These are phyloP conservation scores for Gambusia affinis DNA, from an alignment of 2,113 vertebrate species.

Conservation along the genomic window DNA sequence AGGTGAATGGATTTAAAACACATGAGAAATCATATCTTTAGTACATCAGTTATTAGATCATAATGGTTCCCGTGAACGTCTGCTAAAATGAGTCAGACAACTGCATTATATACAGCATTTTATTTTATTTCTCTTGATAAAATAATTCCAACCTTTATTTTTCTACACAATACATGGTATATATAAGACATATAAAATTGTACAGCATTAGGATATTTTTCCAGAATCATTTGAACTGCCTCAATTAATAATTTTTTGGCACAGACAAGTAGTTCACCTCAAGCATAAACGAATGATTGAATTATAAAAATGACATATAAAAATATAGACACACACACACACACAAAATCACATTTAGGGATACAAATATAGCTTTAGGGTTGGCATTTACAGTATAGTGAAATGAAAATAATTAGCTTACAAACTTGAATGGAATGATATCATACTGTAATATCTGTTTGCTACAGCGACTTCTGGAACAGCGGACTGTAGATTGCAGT, in stretches of 20 bases:
- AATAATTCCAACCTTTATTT: slow-evolving; percentile 31
- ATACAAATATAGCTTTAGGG: slow-evolving; percentile 76
- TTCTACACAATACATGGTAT: slow-evolving; percentile 30
- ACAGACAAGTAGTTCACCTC: slow-evolving; percentile 41
- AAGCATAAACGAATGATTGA: slow-evolving; percentile 50
- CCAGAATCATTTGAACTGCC: slow-evolving; percentile 26
- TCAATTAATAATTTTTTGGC: slow-evolving; percentile 30
- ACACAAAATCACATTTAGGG: slow-evolving; percentile 80
- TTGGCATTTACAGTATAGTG: slow-evolving; percentile 55
- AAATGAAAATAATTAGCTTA: slow-evolving; percentile 53
- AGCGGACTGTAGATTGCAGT: slow-evolving; percentile 6
- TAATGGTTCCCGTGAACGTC: neutral
- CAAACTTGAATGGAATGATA: slow-evolving; percentile 25
- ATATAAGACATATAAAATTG: slow-evolving; percentile 30
- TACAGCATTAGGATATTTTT: slow-evolving; percentile 27
- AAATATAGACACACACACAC: slow-evolving; percentile 35
- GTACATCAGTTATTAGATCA: neutral
- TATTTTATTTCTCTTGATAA: slow-evolving; percentile 48
- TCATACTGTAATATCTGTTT: slow-evolving; percentile 38
- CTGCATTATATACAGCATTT: neutral
- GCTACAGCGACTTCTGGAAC: slow-evolving; percentile 40
- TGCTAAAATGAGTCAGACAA: neutral
- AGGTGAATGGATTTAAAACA: neutral
- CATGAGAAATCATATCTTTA: neutral
- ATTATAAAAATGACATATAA: slow-evolving; percentile 34